Percentiles rank a stretch among this genome's conserved stretches.
phyloP scores from a whole-genome alignment of 2,797 vertebrate species.

The Aythya fuligula region DNA sequence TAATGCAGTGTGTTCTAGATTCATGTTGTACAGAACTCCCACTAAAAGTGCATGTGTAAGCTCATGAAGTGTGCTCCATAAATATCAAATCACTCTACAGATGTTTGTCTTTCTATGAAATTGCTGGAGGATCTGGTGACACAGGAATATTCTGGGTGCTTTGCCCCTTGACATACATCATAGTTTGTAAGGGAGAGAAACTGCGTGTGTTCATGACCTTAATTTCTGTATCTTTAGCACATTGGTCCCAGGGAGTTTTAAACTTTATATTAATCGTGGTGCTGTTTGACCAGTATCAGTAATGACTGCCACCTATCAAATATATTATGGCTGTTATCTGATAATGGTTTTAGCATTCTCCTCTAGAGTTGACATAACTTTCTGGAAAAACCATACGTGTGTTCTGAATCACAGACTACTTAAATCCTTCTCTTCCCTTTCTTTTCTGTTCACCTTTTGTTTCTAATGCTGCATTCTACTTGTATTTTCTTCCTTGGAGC shows the following conservation, averaged over 20 bases:
- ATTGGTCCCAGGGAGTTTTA: background rate
- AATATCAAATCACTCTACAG: background rate
- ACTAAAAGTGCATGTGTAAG: background rate
- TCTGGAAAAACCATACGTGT: background rate
- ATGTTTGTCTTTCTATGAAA: background rate
- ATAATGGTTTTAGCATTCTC: background rate
- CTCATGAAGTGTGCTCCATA: background rate
- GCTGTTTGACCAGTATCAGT: background rate
- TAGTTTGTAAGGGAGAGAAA: background rate
- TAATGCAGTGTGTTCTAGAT: background rate
- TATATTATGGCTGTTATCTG: background rate
- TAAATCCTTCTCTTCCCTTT: background rate
- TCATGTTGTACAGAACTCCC: background rate
- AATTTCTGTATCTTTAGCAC: background rate
- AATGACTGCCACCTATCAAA: background rate
- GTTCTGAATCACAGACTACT: background rate
- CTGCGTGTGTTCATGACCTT: background rate
- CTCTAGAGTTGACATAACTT: background rate
- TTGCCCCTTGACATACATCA: fast-evolving
- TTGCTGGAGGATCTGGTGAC: background rate
- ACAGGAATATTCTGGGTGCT: background rate
- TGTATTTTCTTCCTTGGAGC: background rate
- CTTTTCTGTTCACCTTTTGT: background rate
- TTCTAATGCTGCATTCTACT: background rate
- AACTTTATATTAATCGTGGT: background rate